Conservation (phyloP, 2,113 vertebrate species). For the Muntiacus reevesi region DNA sequence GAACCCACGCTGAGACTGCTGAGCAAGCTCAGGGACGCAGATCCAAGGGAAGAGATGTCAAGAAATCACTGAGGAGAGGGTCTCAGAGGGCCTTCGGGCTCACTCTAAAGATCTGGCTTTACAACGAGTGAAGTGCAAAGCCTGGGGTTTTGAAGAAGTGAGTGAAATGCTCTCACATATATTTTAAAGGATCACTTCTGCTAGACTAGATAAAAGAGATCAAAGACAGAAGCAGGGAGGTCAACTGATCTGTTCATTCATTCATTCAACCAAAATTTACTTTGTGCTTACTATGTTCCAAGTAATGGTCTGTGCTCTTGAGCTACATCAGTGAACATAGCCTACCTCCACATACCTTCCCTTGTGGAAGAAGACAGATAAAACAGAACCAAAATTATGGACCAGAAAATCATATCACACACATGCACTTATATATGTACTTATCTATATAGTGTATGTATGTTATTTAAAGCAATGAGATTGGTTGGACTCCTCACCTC, state of each 20-base stretch:
- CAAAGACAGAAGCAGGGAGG: background rate
- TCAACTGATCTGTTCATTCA: background rate
- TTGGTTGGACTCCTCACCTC: background rate
- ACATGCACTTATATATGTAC: background rate
- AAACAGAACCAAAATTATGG: background rate
- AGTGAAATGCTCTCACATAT: background rate
- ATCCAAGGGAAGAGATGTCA: background rate
- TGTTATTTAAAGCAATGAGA: background rate
- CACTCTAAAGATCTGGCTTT: background rate
- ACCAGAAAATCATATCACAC: background rate
- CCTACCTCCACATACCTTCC: background rate
- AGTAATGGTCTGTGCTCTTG: background rate
- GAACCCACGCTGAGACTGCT: background rate
- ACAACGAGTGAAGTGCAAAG: background rate
- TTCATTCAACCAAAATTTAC: background rate
- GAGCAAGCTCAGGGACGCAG: background rate
- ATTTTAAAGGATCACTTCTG: background rate
- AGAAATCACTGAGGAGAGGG: background rate
- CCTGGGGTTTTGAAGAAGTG: background rate
- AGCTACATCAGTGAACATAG: background rate
- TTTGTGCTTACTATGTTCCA: background rate
- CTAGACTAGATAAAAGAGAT: background rate
- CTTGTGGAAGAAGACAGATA: background rate
- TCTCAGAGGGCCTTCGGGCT: background rate
- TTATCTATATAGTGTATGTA: background rate